These are phyloP conservation scores for Scolanthus callimorphus DNA, from an alignment of 92 coral and sea anemone species.

Conservation along the genomic window DNA sequence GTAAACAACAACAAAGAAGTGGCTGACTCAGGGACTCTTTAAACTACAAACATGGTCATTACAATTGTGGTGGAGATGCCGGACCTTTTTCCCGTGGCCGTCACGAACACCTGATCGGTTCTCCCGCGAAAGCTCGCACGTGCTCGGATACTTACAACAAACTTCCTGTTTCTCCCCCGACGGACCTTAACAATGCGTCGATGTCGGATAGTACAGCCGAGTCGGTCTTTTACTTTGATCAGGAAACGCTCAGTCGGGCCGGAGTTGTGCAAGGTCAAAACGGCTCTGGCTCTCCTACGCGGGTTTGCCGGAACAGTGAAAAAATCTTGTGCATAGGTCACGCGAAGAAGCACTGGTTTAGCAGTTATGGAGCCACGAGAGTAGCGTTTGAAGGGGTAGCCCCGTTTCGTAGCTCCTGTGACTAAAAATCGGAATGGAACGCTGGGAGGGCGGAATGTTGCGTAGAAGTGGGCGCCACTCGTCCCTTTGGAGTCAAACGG, in stretches of 20 bases:
- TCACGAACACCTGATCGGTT: not conserved
- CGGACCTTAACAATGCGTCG: not conserved
- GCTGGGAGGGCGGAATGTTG: conserved; percentile 66
- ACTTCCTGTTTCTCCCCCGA: not conserved
- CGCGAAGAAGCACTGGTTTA: conserved; percentile 61
- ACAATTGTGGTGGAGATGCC: not conserved
- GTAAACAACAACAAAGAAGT: too few species aligned
- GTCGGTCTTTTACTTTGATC: conserved; percentile 58
- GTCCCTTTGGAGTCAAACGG: conserved; percentile 43
- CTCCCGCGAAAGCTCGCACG: too few species aligned
- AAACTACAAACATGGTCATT: not conserved
- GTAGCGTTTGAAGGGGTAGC: conserved; percentile 53
- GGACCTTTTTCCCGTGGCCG: not conserved
- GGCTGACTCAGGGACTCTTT: too few species aligned
- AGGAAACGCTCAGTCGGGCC: conserved; percentile 69
- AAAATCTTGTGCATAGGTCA: too few species aligned
- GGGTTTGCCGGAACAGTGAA: conserved; percentile 58
- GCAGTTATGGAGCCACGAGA: conserved; percentile 55
- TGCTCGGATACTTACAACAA: too few species aligned
- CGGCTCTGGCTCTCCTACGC: conserved; percentile 43
- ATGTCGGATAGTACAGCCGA: conserved; percentile 20
- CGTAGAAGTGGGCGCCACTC: conserved; percentile 57
- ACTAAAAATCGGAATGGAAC: conserved; percentile 52
- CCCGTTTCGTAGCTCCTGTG: conserved; percentile 66
- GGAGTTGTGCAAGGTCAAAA: conserved; percentile 60